Base-by-base conservation (phyloP, 2,797 vertebrate genomes). In the Acridotheres tristis region DNA sequence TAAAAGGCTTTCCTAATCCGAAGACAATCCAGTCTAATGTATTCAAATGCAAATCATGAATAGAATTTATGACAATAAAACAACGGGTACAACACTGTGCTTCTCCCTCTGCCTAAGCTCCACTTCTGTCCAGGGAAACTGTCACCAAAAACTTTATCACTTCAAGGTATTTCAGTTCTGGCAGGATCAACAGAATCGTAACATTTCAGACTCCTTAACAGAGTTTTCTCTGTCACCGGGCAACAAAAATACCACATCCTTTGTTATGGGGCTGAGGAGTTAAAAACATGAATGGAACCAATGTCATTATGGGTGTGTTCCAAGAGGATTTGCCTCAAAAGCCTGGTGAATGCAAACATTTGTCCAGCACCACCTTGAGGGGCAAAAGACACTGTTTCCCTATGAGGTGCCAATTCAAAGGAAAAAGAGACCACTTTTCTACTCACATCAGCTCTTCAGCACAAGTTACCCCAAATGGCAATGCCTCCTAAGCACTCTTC, bases 51-150 rank as follows among this genome's bases (percentile, higher is more conserved):
- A 43, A 71, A n/a, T 8, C 4, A 5, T 2, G 1, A 22, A 57
- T 8, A 74, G 42, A 71, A 43, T 9, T 85, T 53, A n/a, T 3
- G 51, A 47, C 58, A 83, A 36, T 32, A 25, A 30, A 91, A 65
- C 30, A 61, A 36, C 2, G 22, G 16, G n/a, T 32, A 62, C 26
- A 90, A 75, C 17, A 38, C 3, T 0, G 0, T 53, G 29, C 38
- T 91, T 61, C 43, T 68, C 23, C 19, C 29, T 21, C 58, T 88
- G 58, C 30, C 59, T 78, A 63, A 81, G 50, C n/a, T 14, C n/a
- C 47, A 32, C 3, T 11, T 50, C 45, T 40, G 6, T 15, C 40
- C 72, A 53, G 34, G 9, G 29, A 58, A 81, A 90, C 21, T 53
- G 32, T 5, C 54, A 80, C 11, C 43, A 74, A 61, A 69, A 76